Conservation (phyloP, 2,113 vertebrate species). For the Vireo altiloquus region DNA sequence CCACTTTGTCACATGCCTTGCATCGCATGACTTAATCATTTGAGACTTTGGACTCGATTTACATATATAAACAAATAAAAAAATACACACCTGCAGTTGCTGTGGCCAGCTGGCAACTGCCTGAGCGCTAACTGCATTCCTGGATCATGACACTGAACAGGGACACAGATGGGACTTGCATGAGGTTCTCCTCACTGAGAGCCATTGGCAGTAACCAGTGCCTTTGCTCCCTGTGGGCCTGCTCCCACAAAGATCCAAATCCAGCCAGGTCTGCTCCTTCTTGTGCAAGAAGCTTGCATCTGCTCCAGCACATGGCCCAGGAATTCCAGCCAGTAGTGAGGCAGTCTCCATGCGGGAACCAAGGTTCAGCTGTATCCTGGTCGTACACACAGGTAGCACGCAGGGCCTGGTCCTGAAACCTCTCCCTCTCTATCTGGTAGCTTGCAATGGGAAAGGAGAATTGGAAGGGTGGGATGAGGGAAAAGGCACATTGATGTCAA, state of each 20-base stretch:
- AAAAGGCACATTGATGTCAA: not conserved
- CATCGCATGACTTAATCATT: not conserved
- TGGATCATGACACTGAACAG: not conserved
- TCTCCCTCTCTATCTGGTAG: not conserved
- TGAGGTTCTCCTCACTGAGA: not conserved
- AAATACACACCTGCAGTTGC: not conserved
- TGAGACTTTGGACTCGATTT: constrained; percentile 12
- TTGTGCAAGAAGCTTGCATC: not conserved
- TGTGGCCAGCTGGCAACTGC: not conserved
- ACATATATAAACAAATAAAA: constrained; percentile 53
- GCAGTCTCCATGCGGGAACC: not conserved
- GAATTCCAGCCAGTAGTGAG: not conserved
- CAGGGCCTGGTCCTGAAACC: not conserved
- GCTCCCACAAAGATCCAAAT: not conserved
- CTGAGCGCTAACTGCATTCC: not conserved
- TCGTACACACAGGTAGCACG: not conserved
- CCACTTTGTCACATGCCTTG: not conserved
- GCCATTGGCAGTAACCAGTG: not conserved
- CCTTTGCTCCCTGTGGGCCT: not conserved
- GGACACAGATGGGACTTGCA: not conserved
- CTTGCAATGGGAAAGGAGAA: not conserved
- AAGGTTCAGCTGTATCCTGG: not conserved
- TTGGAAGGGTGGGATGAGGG: not conserved
- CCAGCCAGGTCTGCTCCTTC: not conserved
- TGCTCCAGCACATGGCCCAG: not conserved